A percentile compares a stretch with the other conserved stretches of the same genome.
These are phyloP conservation scores for Athene noctua DNA, from an alignment of 2,113 vertebrate species.

Conservation along the genomic window DNA sequence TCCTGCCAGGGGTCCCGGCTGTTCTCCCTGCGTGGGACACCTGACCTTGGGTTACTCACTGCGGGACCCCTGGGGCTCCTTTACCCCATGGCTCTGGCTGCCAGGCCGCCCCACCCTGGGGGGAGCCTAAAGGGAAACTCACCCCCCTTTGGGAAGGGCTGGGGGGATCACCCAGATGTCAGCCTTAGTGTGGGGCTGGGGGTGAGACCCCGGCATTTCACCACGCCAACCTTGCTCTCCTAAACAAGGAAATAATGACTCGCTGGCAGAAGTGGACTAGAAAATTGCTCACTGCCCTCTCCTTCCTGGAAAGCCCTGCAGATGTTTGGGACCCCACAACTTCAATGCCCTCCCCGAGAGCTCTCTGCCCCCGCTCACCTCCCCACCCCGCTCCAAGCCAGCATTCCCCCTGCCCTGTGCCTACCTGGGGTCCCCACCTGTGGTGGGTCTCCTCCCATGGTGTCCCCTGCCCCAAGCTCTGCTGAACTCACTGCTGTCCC, in stretches of 20 bases:
- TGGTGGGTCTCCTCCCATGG: neutral
- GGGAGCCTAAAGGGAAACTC: too few species aligned
- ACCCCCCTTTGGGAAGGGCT: too few species aligned
- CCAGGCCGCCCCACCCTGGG: too few species aligned
- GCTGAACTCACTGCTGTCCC: neutral
- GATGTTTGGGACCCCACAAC: rapidly evolving
- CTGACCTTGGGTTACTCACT: too few species aligned
- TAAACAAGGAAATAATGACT: rapidly evolving
- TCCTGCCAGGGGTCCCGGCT: too few species aligned
- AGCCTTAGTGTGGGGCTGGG: too few species aligned
- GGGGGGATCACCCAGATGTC: too few species aligned
- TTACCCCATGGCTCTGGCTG: too few species aligned
- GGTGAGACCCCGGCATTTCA: too few species aligned
- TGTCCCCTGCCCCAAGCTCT: neutral
- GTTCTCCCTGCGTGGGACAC: too few species aligned
- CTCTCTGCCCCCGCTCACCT: neutral
- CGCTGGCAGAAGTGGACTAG: rapidly evolving
- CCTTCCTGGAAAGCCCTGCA: neutral
- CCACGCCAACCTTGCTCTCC: rapidly evolving
- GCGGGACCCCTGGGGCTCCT: too few species aligned
- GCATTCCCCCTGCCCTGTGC: rapidly evolving
- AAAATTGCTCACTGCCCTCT: too few species aligned
- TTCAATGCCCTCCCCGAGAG: rapidly evolving
- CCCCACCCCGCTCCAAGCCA: neutral
- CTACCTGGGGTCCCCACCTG: rapidly evolving